phyloP scores from a whole-genome alignment of 64 coral and sea anemone genomes.

The Montipora foliosa region DNA sequence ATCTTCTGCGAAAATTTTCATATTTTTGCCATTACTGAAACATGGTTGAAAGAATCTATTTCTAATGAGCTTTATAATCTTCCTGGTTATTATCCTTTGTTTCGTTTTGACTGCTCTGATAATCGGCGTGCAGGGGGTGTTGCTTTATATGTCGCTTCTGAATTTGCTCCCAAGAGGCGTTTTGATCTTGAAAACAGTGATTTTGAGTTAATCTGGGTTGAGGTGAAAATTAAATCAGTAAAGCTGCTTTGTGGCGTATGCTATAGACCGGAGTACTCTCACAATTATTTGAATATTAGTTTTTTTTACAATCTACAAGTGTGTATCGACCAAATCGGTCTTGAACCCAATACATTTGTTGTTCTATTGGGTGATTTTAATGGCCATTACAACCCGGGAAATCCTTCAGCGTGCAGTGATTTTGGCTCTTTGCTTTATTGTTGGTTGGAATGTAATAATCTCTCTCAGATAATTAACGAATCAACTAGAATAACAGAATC shows the following conservation, averaged over 20 bases:
- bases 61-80: neutral
- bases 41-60: neutral
- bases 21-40: neutral
- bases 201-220: slow-evolving; percentile 59
- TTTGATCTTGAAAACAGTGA: slow-evolving; percentile 31
- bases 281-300: slow-evolving; percentile 17
- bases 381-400: slow-evolving; percentile 48
- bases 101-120: neutral
- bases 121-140: neutral
- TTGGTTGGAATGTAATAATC: neutral
- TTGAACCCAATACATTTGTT: slow-evolving; percentile 28
- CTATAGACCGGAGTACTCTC: neutral
- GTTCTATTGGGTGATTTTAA: slow-evolving; percentile 54
- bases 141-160: neutral
- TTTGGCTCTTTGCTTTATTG: slow-evolving; percentile 44
- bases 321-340: slow-evolving; percentile 41
- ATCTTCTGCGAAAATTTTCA: slow-evolving; percentile 1
- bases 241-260: slow-evolving; percentile 42
- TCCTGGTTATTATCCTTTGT: neutral
- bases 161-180: slow-evolving; percentile 8
- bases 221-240: slow-evolving; percentile 6
- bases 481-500: neutral
- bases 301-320: slow-evolving; percentile 44
- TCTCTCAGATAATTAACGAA: neutral
- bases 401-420: slow-evolving; percentile 23